These are phyloP conservation scores for Archaeoteleia sp. DNA, from an alignment of 2,888 invertebrate genomes.

Conservation along the genomic window DNA sequence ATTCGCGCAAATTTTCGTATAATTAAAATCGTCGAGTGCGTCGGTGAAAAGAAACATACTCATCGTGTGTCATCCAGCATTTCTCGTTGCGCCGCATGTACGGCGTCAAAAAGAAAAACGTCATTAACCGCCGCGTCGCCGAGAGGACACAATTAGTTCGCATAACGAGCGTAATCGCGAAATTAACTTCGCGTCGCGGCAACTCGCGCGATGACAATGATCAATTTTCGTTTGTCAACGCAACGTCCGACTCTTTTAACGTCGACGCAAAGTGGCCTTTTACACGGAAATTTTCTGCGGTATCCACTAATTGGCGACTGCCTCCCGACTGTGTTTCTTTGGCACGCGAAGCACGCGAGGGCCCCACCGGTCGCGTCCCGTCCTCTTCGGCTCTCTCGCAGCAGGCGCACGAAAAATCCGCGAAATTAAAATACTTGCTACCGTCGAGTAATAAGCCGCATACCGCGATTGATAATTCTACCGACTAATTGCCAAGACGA, in stretches of 20 bases:
- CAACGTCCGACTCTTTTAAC: slow-evolving; percentile 22
- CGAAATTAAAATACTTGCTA: slow-evolving; percentile 57
- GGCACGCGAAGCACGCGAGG: slow-evolving; percentile 54
- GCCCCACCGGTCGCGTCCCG: slow-evolving; percentile 11
- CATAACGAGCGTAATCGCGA: slow-evolving; percentile 26
- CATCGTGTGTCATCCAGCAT: neutral
- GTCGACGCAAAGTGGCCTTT: slow-evolving; percentile 36
- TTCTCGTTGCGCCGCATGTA: neutral
- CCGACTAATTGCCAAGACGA: slow-evolving; percentile 39
- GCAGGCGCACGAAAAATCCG: slow-evolving; percentile 53
- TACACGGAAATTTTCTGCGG: slow-evolving; percentile 57
- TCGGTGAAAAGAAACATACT: too few relatives aligned
- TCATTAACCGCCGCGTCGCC: slow-evolving; percentile 6
- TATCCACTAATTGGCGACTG: slow-evolving; percentile 60
- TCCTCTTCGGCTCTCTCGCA: slow-evolving; percentile 14
- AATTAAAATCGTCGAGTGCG: too few relatives aligned
- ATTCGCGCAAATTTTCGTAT: too few relatives aligned
- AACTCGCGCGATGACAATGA: slow-evolving; percentile 18
- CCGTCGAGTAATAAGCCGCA: slow-evolving; percentile 49
- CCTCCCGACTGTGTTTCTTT: slow-evolving; percentile 46
- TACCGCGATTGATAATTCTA: slow-evolving; percentile 50
- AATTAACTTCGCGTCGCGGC: slow-evolving; percentile 9
- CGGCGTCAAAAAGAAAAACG: slow-evolving; percentile 4
- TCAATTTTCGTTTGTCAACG: slow-evolving; percentile 34
- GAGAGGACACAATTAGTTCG: slow-evolving; percentile 23